phyloP scores from a whole-genome alignment of 2,113 vertebrate genomes.

The Gnathonemus echidnorhynchus region DNA sequence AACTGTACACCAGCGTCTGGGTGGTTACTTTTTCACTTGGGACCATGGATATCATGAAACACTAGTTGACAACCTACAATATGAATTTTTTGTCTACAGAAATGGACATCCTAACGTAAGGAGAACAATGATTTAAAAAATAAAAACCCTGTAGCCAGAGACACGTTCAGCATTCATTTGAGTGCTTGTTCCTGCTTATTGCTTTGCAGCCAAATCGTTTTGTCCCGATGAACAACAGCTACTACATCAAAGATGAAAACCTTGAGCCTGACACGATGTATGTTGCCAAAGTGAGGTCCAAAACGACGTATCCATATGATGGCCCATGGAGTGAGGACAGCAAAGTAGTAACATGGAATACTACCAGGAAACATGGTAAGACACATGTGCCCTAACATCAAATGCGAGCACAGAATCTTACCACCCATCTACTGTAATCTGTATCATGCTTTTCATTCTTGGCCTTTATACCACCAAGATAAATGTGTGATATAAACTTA shows the following conservation, averaged over 20 bases:
- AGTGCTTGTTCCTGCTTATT: not conserved
- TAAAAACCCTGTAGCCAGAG: not conserved
- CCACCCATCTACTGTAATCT: not conserved
- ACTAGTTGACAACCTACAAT: not conserved
- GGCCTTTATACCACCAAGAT: not conserved
- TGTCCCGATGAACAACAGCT: not conserved
- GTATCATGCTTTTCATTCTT: not conserved
- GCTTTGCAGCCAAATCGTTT: not conserved
- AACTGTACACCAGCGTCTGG: not conserved
- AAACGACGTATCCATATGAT: rapidly evolving
- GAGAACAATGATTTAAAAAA: not conserved
- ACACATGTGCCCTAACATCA: not conserved
- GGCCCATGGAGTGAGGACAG: constrained; percentile 4
- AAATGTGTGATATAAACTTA: not conserved
- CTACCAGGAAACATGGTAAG: not conserved
- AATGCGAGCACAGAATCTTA: not conserved
- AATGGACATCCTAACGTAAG: not conserved
- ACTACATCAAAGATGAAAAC: not conserved
- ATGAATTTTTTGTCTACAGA: not conserved
- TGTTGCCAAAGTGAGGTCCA: not conserved
- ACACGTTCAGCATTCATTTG: not conserved
- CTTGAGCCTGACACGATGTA: not conserved
- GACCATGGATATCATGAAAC: not conserved
- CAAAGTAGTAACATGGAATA: not conserved
- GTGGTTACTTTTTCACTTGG: not conserved